Evolutionary conservation across 2,113 vertebrate genomes (phyloP), one percentile per base, ranked within the genome.

Genomic region (Redunca redunca): DNA sequence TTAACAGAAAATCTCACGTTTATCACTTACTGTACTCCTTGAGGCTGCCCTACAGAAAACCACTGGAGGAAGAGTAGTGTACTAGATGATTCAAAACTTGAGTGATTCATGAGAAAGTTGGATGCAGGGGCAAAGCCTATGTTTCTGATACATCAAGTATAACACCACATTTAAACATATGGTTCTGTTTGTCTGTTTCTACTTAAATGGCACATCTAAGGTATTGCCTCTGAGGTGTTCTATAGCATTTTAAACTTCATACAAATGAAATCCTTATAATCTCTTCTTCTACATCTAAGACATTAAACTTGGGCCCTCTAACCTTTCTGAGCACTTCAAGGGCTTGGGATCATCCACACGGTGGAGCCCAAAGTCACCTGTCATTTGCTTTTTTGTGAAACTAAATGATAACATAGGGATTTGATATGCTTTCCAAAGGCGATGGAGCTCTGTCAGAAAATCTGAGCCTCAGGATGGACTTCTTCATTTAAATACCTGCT

Each of bases 181-280:
- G 96, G 87, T 64, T 98, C 23, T 91, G 95, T 78, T 86, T 98
- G 87, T n/a, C 87, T 96, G 30, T 90, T 97, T 97, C 96, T 87
- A 87, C 97, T 98, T 91, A 88, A 97, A 71, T 25, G 82, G 46
- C 23, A 87, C 62, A 95, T 93, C 25, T 62, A 97, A 97, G 83
- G 14, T 88, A 84, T 2, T 57, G 80, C 43, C 40, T 84, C 26
- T 83, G 92, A 92, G 83, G 94, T 36, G 64, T 43, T 43, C 0
- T 36, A 40, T 62, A 93, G 78, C 0, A 0, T 93, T 88, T 90
- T 91, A 77, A 82, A 98, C 55, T 83, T 77, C 90, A 92, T 74
- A 77, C 19, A 48, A 94, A 87, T 0, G 2, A 33, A 23, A 90
- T 55, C n/a, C 17, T 87, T 92, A 33, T 50, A 81, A 60, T 8